phyloP scores from a whole-genome alignment of 2,797 vertebrate species.

The Agapornis canus region DNA sequence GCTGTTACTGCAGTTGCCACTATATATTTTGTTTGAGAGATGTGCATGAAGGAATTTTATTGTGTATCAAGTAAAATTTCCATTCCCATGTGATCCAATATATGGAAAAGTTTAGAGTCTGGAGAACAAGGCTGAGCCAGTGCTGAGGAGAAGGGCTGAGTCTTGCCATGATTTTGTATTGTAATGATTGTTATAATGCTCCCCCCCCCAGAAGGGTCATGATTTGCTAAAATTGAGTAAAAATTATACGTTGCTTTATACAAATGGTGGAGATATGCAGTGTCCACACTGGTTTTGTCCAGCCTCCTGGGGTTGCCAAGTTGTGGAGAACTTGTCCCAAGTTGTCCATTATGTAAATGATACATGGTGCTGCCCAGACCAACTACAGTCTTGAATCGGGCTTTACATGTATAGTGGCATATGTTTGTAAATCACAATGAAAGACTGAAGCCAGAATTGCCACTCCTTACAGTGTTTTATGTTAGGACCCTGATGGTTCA shows the following conservation, averaged over 20 bases:
- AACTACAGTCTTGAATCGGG: neutral
- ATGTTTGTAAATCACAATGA: neutral
- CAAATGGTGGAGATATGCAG: neutral
- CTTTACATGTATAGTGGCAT: neutral
- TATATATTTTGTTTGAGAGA: constrained; percentile 1
- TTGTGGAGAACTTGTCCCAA: neutral
- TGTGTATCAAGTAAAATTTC: neutral
- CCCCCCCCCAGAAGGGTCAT: neutral
- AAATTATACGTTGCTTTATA: neutral
- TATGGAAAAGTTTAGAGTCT: constrained; percentile 25
- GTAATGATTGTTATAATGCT: neutral
- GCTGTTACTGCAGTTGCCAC: neutral
- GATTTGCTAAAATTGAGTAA: neutral
- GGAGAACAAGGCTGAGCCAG: constrained; percentile 14
- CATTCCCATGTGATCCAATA: neutral
- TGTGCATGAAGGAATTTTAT: neutral
- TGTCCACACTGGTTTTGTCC: neutral
- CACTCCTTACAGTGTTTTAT: constrained; percentile 29
- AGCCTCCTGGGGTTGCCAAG: neutral
- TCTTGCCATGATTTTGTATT: neutral
- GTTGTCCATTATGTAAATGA: neutral
- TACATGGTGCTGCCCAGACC: neutral
- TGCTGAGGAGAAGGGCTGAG: neutral
- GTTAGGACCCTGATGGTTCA: constrained; percentile 54
- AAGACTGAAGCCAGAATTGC: neutral